phyloP scores from a whole-genome alignment of 2,113 vertebrate genomes.

The Myotis lucifugus region DNA sequence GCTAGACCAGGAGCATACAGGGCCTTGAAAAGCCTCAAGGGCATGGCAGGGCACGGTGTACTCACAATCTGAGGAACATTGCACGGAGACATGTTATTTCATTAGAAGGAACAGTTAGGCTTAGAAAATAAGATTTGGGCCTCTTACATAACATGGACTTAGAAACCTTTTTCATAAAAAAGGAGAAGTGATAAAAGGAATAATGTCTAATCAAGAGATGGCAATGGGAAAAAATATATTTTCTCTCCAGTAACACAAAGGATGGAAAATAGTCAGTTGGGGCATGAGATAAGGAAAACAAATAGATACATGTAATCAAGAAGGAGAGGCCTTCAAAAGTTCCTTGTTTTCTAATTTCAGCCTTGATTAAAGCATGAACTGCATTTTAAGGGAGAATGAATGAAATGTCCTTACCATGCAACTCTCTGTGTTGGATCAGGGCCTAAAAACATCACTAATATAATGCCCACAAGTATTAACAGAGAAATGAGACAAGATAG shows the following conservation, averaged over 20 bases:
- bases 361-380: not conserved
- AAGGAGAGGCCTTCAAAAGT: not conserved
- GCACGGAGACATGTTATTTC: not conserved
- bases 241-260: not conserved
- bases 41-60: accelerated
- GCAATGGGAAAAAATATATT: not conserved
- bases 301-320: not conserved
- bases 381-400: not conserved
- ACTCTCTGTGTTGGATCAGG: not conserved
- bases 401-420: not conserved
- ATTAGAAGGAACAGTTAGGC: not conserved
- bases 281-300: not conserved
- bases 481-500: not conserved
- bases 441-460: not conserved
- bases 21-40: not conserved
- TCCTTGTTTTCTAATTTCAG: not conserved
- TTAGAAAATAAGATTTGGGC: not conserved
- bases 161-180: not conserved
- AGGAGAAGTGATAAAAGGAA: not conserved
- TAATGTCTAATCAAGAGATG: not conserved
- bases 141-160: not conserved
- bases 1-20: accelerated
- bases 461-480: not conserved
- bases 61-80: not conserved
- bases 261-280: not conserved